Base-by-base conservation (phyloP, 2,113 vertebrate species). In the Chamaetylas fuelleborni region DNA sequence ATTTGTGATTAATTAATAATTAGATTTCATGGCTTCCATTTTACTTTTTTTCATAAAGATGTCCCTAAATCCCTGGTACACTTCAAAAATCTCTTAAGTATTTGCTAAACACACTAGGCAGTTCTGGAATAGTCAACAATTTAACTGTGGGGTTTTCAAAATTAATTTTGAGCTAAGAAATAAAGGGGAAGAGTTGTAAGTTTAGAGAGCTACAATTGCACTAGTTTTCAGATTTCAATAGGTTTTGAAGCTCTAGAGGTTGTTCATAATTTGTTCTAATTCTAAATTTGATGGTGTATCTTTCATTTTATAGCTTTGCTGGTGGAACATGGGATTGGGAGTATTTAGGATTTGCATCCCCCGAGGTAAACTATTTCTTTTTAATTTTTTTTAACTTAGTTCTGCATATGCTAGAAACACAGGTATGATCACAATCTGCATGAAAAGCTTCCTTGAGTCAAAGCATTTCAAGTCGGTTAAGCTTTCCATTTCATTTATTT, bases 301-400 rank as follows among this genome's bases (percentile, higher is more conserved):
- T 97, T 92, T 97, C 22, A 91, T 95, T 97, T 98, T 98, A 54
- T 97, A 99, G 99, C 98, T 99, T 99, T 98, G 99, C 99, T 97
- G 99, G 99, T 90, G 99, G 99, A 97, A 99, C 99, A 11, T 99
- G 99, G 99, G 99, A 99, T 98, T 99, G 99, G 99, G 99, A 99
- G 92, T 99, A 99, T 98, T 98, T 99, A 97, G 99, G 99, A 97
- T 99, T 99, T 97, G 98, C 99, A 96, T 99, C 99, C 81, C 99
- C 99, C 1, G 99, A 99, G 99, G 99, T 99, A 99, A 97, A 98
- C 87, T 97, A 94, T 96, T 96, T 90, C 18, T 83, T 92, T 61
- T 81, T 16, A 19, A n/a, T 42, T 50, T 62, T 91, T 92, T 88
- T 91, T n/a, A 70, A 86, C 24, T 84, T 89, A 69, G 34, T 93